Base-by-base conservation (phyloP, 2,797 vertebrate species). In the Diplodus puntazzo region DNA sequence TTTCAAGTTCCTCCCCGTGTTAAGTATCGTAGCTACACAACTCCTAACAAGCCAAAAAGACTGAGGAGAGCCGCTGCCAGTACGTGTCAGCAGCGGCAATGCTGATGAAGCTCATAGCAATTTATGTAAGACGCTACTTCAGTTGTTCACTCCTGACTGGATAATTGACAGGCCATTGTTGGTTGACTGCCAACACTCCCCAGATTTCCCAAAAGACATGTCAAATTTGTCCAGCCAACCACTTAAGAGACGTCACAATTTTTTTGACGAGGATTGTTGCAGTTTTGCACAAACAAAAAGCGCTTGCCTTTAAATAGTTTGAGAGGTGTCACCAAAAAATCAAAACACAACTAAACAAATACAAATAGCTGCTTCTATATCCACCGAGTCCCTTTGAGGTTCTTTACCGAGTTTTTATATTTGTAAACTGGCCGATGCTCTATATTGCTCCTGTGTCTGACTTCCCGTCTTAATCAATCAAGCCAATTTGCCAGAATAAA, bases 81-180 rank as follows among this genome's bases (percentile, higher is more conserved):
- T 58, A 46, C 50, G 78, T 82, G 80, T 90, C 80, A 78, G 83
- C 54, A 70, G 66, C 62, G 49, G 62, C 73, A 77, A 86, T 75
- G 57, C 77, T 88, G 85, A 90, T 79, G 82, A 86, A 84, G 87
- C 86, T 86, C 75, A 64, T 66, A 65, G 74, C 75, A 59, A 80
- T 92, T 87, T 83, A 86, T 88, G 89, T 82, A 77, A 84, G 84
- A 79, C 79, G 53, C 53, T 12, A 25, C 78, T 79, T 77, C 76
- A 45, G 69, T 76, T 54, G 61, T 86, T 88, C 73, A 67, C 78
- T 68, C 81, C 78, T 89, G 88, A 85, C 87, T 87, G 84, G 85
- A 83, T 91, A 90, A 89, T 80, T 90, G 89, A 87, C 88, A 89
- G 89, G 75, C 84, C 74, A 83, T 87, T 88, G 87, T 88, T 85